A percentile compares a stretch with the other conserved stretches of the same genome.
Conservation (phyloP, 37 sponge, comb jelly and placozoan genomes). For the Theonella swinhoei region DNA sequence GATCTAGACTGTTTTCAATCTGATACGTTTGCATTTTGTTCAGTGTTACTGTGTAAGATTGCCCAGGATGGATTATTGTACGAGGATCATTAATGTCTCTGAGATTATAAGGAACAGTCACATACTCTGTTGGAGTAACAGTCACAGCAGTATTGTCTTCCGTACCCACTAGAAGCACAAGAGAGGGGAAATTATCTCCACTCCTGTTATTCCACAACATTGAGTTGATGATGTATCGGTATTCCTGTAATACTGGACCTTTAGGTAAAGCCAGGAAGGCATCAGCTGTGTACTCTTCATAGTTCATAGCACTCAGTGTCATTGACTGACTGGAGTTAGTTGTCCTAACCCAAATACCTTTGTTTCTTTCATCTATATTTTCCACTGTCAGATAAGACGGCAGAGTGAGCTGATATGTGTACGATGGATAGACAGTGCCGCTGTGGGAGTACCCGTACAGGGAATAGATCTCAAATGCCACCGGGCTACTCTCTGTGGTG, state of each 20-base stretch:
- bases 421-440: neutral
- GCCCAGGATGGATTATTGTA: neutral
- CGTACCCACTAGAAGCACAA: neutral
- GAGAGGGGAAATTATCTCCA: neutral
- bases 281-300: slow-evolving; percentile 37
- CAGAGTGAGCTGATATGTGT: neutral
- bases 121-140: neutral
- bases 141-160: slow-evolving; percentile 21
- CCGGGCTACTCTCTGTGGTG: neutral
- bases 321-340: neutral
- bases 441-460: neutral
- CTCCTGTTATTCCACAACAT: neutral
- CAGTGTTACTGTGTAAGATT: neutral
- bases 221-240: neutral
- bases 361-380: neutral
- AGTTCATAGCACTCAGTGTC: slow-evolving; percentile 33
- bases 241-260: neutral
- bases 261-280: slow-evolving; percentile 45
- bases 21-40: neutral
- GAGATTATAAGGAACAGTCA: neutral
- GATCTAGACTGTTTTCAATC: neutral
- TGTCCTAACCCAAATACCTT: slow-evolving; percentile 5
- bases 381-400: neutral
- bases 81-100: neutral
- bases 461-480: neutral